Evolutionary conservation across 2,888 invertebrate species (phyloP), one percentile per base, ranked within the genome.

Genomic region (Nymphalis urticae): DNA sequence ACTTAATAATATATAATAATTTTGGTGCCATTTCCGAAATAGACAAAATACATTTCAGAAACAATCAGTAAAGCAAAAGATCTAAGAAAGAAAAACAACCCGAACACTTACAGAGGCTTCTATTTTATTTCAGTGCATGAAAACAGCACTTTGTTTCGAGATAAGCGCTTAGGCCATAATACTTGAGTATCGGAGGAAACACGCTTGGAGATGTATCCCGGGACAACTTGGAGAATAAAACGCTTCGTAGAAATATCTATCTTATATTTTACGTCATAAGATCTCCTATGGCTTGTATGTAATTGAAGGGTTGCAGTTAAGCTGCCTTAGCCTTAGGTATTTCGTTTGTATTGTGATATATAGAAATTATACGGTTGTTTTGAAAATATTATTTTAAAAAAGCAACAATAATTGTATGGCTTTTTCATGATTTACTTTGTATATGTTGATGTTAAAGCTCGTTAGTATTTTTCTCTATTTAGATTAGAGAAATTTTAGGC

Each of bases 121-220:
- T 69, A 67, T 72, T 69, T 74, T 74, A 71, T 73, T 71, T 71
- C 66, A 62, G 65, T 68, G 69, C 73, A 76, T 75, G 73, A 73
- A 74, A 76, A 76, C 75, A 69, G 69, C 73, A 75, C 73, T 75
- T 73, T 74, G 73, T 75, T 74, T 68, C 70, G 63, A 71, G 74
- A 71, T 73, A 73, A 72, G 73, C 71, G 73, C 73, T 71, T 65
- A 66, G 72, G 70, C 72, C 73, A 68, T 75, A 72, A 73, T 71
- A 72, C 72, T 72, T 66, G 69, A 74, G 68, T 48, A 60, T 67
- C 69, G 59, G 64, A 64, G 70, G 66, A 65, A 58, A 58, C 58
- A 58, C 58, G 50, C 68, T 60, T 64, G 51, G 27, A 53, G 60
- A 63, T 64, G 64, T 63, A 68, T 60, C 8, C 48, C 16, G 48